Evolutionary conservation across 2,113 vertebrate species (phyloP).

Genomic region (Caloenas nicobarica): DNA sequence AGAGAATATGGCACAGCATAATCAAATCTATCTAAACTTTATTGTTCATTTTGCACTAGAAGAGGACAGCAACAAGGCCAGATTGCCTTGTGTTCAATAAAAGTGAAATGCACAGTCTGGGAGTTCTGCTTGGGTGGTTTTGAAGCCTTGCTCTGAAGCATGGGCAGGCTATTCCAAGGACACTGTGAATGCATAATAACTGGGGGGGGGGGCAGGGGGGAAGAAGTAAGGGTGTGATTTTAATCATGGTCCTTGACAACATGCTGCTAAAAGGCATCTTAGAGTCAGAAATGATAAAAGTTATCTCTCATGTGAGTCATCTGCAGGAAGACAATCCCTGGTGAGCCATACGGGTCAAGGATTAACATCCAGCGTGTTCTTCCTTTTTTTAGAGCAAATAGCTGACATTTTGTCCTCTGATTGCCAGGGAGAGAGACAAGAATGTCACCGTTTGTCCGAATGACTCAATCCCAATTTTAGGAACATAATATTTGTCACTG

Average conservation of each 20-base stretch:
- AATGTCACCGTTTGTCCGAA: neutral
- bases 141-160: neutral
- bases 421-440: neutral
- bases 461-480: neutral
- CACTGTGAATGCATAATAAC: neutral
- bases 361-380: neutral
- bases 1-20: neutral
- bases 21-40: neutral
- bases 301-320: neutral
- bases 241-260: neutral
- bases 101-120: neutral
- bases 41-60: neutral
- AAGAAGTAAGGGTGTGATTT: neutral
- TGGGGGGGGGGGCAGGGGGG: too few relatives aligned
- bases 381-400: neutral
- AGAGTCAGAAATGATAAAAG: neutral
- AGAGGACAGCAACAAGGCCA: neutral
- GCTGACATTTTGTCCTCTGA: constrained; percentile 4
- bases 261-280: neutral
- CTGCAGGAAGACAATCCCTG: neutral
- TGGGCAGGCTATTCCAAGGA: neutral
- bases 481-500: neutral
- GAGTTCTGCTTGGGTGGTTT: neutral
- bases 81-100: neutral
- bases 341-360: neutral